Evolutionary conservation across 1,140 invertebrate genomes (phyloP).

Genomic region (Ganaspis sp.): DNA sequence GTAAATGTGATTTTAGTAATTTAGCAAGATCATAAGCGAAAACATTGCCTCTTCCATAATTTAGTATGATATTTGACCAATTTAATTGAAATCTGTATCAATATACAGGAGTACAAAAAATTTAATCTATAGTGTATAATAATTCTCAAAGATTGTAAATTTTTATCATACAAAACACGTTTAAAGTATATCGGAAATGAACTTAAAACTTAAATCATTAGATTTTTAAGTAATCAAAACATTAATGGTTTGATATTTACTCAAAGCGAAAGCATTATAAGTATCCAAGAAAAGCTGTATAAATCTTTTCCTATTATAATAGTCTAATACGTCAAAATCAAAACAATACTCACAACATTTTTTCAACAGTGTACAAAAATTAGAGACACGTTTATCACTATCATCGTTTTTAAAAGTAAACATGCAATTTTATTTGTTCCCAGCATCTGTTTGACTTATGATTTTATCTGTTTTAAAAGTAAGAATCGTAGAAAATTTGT

Average conservation of each 20-base stretch:
- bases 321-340: constrained; percentile 8
- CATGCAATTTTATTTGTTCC: background rate
- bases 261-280: too few species aligned
- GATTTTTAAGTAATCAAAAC: too few species aligned
- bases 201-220: too few species aligned
- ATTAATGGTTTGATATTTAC: too few species aligned
- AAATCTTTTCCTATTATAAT: constrained; percentile 17
- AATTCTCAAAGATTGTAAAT: background rate
- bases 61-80: background rate
- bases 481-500: background rate
- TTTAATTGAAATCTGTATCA: background rate
- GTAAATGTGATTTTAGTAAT: constrained; percentile 25
- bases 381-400: background rate
- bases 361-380: constrained; percentile 30
- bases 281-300: constrained; percentile 22
- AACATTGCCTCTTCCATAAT: background rate
- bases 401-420: background rate
- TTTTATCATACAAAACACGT: too few species aligned
- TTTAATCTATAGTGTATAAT: background rate
- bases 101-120: constrained; percentile 24
- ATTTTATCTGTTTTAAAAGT: constrained; percentile 24
- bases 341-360: too few species aligned
- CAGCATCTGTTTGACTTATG: background rate
- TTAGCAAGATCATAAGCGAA: constrained; percentile 22
- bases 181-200: too few species aligned